These are phyloP conservation scores for Prietella phreatophila DNA, from an alignment of 2,113 vertebrate genomes.

Conservation along the genomic window DNA sequence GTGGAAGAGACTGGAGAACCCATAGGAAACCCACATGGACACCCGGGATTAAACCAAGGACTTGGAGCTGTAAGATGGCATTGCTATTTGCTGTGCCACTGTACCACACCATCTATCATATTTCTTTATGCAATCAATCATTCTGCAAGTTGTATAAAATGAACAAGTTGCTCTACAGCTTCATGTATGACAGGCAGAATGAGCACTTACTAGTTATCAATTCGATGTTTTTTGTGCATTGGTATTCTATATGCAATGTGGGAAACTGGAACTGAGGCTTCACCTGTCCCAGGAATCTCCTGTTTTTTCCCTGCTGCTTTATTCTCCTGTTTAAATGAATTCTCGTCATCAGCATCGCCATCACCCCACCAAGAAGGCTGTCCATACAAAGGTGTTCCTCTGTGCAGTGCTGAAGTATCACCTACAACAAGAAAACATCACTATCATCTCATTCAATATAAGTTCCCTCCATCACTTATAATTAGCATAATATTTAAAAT, in stretches of 20 bases:
- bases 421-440: slow-evolving; percentile 54
- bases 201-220: not conserved
- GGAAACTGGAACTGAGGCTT: not conserved
- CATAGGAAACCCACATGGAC: not conserved
- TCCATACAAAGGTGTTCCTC: slow-evolving; percentile 93
- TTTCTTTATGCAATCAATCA: not conserved
- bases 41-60: not conserved
- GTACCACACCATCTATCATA: not conserved
- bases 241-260: not conserved
- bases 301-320: slow-evolving; percentile 80
- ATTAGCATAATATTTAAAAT: not conserved
- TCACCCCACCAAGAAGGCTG: slow-evolving; percentile 99
- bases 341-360: slow-evolving; percentile 87
- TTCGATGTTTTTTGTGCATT: not conserved
- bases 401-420: slow-evolving; percentile 84
- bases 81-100: not conserved
- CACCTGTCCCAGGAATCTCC: slow-evolving; percentile 79
- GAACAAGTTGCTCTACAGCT: not conserved
- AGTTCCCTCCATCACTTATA: not conserved
- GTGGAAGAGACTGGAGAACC: not conserved
- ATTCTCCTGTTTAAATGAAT: slow-evolving; percentile 81
- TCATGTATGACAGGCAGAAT: not conserved
- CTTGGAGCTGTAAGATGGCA: not conserved
- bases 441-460: not conserved
- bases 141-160: not conserved